Base-by-base conservation (phyloP, 2,888 invertebrate species). In the Therioaphis trifolii region DNA sequence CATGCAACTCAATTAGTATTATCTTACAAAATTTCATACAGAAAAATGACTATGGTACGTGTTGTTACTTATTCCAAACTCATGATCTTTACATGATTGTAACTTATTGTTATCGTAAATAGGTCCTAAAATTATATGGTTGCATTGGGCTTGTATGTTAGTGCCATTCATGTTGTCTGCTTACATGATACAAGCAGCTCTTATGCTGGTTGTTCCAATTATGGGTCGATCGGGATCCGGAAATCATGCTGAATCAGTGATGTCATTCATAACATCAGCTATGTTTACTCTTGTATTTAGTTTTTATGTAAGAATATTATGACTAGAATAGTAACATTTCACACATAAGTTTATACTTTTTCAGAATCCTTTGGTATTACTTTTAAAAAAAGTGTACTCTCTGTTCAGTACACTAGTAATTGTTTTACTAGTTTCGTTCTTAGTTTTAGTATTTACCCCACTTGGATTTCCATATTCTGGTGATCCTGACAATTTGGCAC, bases 171-270 rank as follows among this genome's bases (percentile, higher is more conserved):
- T 93, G 85, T 92, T 93, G 88, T 91, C 92, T 75, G 91, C 92
- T 87, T 95, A 95, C 89, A 90, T 94, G 87, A 89, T 92, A 86
- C 90, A 94, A 87, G 92, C 92, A 86, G 91, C 93, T 86, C 90
- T 94, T 85, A 91, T 92, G 88, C 91, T 95, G 88, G 93, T 95
- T 87, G 92, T 95, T 87, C 96, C 96, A 11, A 91, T 96, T 86
- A 92, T 93, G 93, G 96, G 95, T 3, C 91, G 95, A 87, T 91
- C 92, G 52, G 95, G 95, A 75, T 90, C 92, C 46, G 91, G 91
- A 75, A 90, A 92, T 85, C 92, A 93, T 87, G 92, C 94, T 2
- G 96, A 96, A 90, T 89, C 93, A 82, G 86, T 87, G 14, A 84
- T 87, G 46, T 85, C 86, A 18, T 84, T 87, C 4, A 86, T 87